Evolutionary conservation across 2,797 vertebrate species (phyloP).

Genomic region (Tangara arthus): DNA sequence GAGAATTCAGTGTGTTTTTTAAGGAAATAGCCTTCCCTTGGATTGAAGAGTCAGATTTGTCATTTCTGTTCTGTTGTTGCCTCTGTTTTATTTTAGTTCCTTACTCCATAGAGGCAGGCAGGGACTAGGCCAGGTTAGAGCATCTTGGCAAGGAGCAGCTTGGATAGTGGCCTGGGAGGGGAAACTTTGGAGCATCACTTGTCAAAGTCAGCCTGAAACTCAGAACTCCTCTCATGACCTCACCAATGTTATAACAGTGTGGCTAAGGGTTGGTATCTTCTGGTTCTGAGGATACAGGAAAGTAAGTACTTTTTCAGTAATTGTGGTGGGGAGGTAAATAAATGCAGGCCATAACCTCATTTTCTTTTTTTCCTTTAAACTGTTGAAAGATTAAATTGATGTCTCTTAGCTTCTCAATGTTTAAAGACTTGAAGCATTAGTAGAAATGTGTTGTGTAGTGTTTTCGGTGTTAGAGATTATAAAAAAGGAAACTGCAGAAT

Average conservation of each 20-base stretch:
- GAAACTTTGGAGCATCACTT: not conserved
- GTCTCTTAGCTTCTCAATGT: not conserved
- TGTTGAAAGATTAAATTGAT: not conserved
- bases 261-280: not conserved
- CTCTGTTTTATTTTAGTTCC: not conserved
- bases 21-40: not conserved
- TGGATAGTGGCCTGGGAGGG: too few species aligned
- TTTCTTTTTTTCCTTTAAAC: not conserved
- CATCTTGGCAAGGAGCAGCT: not conserved
- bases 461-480: not conserved
- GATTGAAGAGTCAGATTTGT: not conserved
- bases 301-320: not conserved
- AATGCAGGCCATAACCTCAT: not conserved
- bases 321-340: not conserved
- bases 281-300: not conserved
- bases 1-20: not conserved
- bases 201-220: not conserved
- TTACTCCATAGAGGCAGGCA: not conserved
- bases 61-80: not conserved
- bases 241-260: rapidly evolving
- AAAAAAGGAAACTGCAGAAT: not conserved
- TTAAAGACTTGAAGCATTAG: not conserved
- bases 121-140: not conserved
- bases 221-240: not conserved
- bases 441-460: not conserved